Percentiles rank a stretch among this genome's conserved stretches.
phyloP scores from a whole-genome alignment of 2,888 invertebrate species.

The Opisthograptis luteolata region DNA sequence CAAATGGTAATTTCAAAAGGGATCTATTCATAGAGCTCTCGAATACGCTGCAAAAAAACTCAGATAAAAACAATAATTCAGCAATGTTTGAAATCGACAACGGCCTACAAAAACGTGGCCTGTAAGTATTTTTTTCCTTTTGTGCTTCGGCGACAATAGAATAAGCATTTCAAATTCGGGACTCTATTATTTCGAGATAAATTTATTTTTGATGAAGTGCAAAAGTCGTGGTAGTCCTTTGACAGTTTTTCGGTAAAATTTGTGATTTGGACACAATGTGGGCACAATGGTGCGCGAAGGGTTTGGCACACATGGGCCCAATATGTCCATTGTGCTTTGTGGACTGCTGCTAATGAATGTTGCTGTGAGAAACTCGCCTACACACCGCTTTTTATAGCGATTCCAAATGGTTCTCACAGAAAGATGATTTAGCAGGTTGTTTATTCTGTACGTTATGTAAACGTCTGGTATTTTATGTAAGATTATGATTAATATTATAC shows the following conservation, averaged over 20 bases:
- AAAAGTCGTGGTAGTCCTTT: constrained; percentile 74
- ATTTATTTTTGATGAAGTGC: constrained; percentile 83
- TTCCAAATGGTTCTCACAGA: constrained; percentile 35
- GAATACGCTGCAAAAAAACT: constrained; percentile 54
- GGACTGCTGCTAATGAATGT: constrained; percentile 63
- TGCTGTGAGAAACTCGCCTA: constrained; percentile 57
- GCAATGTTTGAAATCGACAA: constrained; percentile 60
- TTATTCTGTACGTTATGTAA: constrained; percentile 9
- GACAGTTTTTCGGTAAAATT: constrained; percentile 66
- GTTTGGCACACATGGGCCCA: constrained; percentile 78
- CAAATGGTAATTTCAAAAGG: constrained; percentile 50
- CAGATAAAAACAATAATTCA: constrained; percentile 76
- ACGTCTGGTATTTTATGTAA: constrained; percentile 2
- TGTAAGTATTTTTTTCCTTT: constrained; percentile 49
- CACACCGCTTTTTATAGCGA: constrained; percentile 40
- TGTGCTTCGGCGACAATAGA: constrained; percentile 52
- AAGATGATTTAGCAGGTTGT: constrained; percentile 34
- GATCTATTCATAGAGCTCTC: constrained; percentile 63
- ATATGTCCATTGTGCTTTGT: constrained; percentile 73
- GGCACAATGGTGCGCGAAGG: constrained; percentile 66
- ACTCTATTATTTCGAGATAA: constrained; percentile 71
- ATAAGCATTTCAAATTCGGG: constrained; percentile 66
- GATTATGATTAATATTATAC: neutral
- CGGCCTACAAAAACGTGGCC: constrained; percentile 49
- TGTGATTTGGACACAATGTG: constrained; percentile 67